Evolutionary conservation across 1,140 invertebrate genomes (phyloP).

Genomic region (Thaumetopoea pityocampa): DNA sequence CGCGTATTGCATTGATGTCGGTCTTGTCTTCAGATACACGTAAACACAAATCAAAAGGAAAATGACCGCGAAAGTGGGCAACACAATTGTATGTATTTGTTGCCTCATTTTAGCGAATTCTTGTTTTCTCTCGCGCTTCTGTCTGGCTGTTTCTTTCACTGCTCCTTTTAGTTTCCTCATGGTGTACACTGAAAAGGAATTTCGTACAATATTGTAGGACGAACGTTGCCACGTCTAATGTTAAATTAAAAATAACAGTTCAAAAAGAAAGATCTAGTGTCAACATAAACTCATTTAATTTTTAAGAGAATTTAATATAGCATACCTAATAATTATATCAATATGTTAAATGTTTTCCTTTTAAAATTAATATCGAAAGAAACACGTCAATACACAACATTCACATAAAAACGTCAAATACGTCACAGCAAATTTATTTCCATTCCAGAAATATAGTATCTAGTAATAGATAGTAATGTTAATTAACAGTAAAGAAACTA

Average conservation of each 20-base stretch:
- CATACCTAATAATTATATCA: background rate
- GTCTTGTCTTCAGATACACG: constrained; percentile 86
- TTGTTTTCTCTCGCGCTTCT: constrained; percentile 88
- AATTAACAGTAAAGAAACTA: no score
- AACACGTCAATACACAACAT: no score
- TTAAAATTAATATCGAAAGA: no score
- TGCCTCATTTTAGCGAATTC: constrained; percentile 88
- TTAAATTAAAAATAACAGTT: constrained; percentile 1
- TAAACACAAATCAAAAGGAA: constrained; percentile 85
- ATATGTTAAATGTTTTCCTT: no score
- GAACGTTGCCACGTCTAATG: constrained; percentile 23
- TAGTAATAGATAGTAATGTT: no score
- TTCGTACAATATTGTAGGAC: constrained; percentile 15
- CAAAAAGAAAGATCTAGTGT: no score
- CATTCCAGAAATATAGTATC: no score
- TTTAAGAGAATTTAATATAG: background rate
- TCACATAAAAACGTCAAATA: no score
- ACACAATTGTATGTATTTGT: constrained; percentile 84
- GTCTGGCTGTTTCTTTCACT: constrained; percentile 88
- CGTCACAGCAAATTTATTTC: no score
- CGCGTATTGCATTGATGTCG: constrained; percentile 67
- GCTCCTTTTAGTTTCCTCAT: constrained; percentile 89
- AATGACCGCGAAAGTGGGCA: constrained; percentile 82
- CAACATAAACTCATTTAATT: no score
- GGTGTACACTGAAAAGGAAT: constrained; percentile 19